Conservation (phyloP, 2,797 vertebrate genomes). For the Phataginus tetradactyla region DNA sequence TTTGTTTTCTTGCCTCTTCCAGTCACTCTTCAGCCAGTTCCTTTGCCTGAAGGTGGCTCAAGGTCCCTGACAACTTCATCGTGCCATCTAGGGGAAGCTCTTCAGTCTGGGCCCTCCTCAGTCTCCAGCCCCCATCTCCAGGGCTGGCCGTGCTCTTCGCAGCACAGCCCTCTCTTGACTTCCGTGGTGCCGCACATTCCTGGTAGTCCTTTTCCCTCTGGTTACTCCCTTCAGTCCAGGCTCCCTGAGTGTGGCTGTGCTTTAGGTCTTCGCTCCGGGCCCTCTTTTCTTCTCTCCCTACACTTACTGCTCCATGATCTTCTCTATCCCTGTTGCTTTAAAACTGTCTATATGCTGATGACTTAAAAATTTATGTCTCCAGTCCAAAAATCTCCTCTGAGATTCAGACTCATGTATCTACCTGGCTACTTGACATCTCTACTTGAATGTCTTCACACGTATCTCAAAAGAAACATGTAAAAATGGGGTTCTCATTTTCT, state of each 20-base stretch:
- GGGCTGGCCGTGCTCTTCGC: neutral
- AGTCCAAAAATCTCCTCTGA: conserved; percentile 26
- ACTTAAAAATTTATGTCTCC: neutral
- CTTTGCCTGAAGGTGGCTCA: neutral
- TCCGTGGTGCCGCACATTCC: neutral
- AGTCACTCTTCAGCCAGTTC: neutral
- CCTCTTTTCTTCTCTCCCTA: neutral
- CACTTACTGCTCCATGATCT: neutral
- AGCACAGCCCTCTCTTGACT: neutral
- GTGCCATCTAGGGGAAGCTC: neutral
- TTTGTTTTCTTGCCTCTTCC: neutral
- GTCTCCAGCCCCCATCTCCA: neutral
- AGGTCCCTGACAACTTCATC: neutral
- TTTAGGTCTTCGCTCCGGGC: neutral
- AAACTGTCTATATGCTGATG: neutral
- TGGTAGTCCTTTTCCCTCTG: neutral
- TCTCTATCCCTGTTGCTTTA: neutral
- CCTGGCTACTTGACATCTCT: conserved; percentile 16
- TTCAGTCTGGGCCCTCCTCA: neutral
- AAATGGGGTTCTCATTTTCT: neutral
- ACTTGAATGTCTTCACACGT: neutral
- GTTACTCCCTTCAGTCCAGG: neutral
- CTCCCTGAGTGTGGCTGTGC: neutral
- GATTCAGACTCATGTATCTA: neutral
- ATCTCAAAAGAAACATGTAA: conserved; percentile 24